Evolutionary conservation across 53 echinoderm and acorn worm genomes (phyloP).

Genomic region (Patiria pectinifera): DNA sequence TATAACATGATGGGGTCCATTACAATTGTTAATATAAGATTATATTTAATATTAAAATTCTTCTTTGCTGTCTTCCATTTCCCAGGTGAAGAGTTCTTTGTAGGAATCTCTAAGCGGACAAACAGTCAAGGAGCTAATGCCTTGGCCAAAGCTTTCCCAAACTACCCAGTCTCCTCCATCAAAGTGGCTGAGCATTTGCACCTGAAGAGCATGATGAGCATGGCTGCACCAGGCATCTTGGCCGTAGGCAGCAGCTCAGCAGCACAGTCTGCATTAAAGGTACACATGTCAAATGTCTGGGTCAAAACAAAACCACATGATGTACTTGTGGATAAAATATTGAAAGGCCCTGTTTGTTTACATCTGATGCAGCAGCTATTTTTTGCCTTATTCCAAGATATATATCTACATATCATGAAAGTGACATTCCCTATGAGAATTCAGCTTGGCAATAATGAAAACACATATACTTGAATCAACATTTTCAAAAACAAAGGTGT

Average conservation of each 20-base stretch:
- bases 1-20: too few species aligned
- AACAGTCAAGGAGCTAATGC: constrained; percentile 91
- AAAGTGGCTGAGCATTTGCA: constrained; percentile 81
- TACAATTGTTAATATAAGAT: too few species aligned
- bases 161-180: constrained; percentile 92
- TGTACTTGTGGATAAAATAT: too few species aligned
- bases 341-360: neutral
- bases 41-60: neutral
- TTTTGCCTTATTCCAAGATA: too few species aligned
- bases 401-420: too few species aligned
- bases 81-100: constrained; percentile 94
- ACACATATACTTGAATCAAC: too few species aligned
- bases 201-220: constrained; percentile 94
- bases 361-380: too few species aligned
- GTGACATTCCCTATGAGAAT: too few species aligned
- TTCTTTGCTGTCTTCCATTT: neutral
- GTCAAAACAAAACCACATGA: too few species aligned
- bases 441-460: too few species aligned
- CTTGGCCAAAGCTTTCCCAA: constrained; percentile 85
- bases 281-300: constrained; percentile 26
- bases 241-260: constrained; percentile 89
- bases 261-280: constrained; percentile 89
- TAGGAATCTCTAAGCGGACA: constrained; percentile 89
- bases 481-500: too few species aligned
- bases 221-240: constrained; percentile 91